Base-by-base conservation (phyloP, 2,113 vertebrate species). In the Mustela lutreola region DNA sequence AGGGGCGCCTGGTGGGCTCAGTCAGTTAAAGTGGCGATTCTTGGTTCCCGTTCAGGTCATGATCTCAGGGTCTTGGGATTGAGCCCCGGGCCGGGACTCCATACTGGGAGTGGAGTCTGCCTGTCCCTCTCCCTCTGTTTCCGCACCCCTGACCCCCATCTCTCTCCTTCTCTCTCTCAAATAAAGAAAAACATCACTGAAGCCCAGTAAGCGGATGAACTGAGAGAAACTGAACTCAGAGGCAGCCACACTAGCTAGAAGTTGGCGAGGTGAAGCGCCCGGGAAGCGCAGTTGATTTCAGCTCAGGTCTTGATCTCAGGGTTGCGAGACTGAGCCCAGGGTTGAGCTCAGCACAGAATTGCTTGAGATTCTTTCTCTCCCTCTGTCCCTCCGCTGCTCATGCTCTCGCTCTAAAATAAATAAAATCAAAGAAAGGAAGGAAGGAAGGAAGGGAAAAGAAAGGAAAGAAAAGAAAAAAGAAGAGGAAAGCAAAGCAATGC, bases 101-200 rank as follows among this genome's bases (percentile, higher is more conserved):
- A 65, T 16, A 14, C 28, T 33, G 28, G 28, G 63, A 31, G 63
- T 33, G 63, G 63, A 65, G 31, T 65, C 63, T 15, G 14, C 63
- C 63, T 16, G 63, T 65, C 31, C 63, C 63, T 65, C 63, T 65
- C 63, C 63, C 63, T 65, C 14, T 65, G 28, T 31, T 65, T 56
- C 53, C 15, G 1, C 14, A 11, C 15, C 53, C 53, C 4, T 1
- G 28, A 7, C 0, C 28, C 28, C 63, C 14, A 0, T 14, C 31
- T 65, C 63, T 65, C 63, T 65, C 63, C 31, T 28, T 33, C 63
- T 65, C 28, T 65, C 63, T 65, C 63, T 33, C 28, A 65, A 65
- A 65, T 33, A 65, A 65, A 65, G 14, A 65, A 33, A 65, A 95
- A 91, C 58, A 53, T 65, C 58, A 31, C 7, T 53, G 36, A 33